Base-by-base conservation (phyloP, 2,888 invertebrate species). In the Heliothis peltigera region DNA sequence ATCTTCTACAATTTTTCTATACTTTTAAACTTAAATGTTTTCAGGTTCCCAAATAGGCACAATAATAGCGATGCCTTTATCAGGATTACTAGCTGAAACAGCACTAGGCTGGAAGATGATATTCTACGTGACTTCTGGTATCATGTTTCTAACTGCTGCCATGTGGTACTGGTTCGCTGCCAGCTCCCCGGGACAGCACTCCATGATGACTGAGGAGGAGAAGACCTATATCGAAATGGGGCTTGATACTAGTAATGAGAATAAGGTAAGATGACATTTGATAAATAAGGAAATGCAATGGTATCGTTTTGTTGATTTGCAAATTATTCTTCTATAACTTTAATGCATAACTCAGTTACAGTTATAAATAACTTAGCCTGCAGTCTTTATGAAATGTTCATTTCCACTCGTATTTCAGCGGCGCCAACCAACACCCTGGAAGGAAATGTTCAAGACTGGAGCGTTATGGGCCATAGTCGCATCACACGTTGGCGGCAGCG, bases 21-120 rank as follows among this genome's bases (percentile, higher is more conserved):
- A n/a, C 12, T 32, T 28, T 28, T 5, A 28, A 8, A 8, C 7
- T 28, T 28, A 28, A 8, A 8, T 61, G 22, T n/a, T 89, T 77
- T 49, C 95, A 86, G 97, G 97, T 0, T 91, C 95, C 2, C 96
- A 96, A 85, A 90, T 97, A 6, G 97, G 97, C 0, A 96, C 96
- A 0, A 96, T 97, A 0, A 87, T 97, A 19, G 95, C 96, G 0
- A 93, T 97, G 92, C 96, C 97, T 0, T 87, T 96, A 43, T 96
- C 97, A 1, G 97, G 97, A 0, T 56, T 95, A 0, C 88, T 98
- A 4, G 96, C 97, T 0, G 95, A 91, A 1, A 92, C 93, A 0
- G 82, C 72, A 0, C 81, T 95, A 43, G 97, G 97, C 1, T 97
- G 97, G 97, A 96, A 96, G 42, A 95, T 96, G 63, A 96, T 97